Evolutionary conservation across 2,797 vertebrate genomes (phyloP).

Genomic region (Melanotaenia pygmaea): DNA sequence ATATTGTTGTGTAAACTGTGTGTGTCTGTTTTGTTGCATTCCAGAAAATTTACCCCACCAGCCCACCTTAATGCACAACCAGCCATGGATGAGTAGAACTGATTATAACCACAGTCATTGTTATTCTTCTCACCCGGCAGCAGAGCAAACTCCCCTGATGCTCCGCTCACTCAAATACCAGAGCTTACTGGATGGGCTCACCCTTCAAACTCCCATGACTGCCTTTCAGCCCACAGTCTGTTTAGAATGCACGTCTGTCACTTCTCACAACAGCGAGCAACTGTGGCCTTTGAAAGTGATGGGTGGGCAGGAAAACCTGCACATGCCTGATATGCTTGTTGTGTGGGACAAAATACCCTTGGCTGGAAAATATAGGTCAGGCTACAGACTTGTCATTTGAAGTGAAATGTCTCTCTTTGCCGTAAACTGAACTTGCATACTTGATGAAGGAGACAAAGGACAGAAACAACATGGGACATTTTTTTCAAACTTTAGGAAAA

Average conservation of each 20-base stretch:
- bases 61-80: slow-evolving; percentile 36
- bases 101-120: slow-evolving; percentile 68
- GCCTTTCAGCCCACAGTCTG: slow-evolving; percentile 47
- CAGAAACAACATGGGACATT: too few species aligned
- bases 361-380: slow-evolving; percentile 46
- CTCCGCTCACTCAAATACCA: slow-evolving; percentile 62
- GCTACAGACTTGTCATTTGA: slow-evolving; percentile 4
- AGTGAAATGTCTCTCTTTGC: background rate
- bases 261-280: slow-evolving; percentile 49
- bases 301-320: slow-evolving; percentile 49
- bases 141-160: slow-evolving; percentile 45
- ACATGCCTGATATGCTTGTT: slow-evolving; percentile 43
- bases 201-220: slow-evolving; percentile 25
- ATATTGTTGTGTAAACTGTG: background rate
- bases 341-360: slow-evolving; percentile 30
- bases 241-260: slow-evolving; percentile 53
- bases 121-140: slow-evolving; percentile 67
- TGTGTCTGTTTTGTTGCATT: slow-evolving; percentile 27
- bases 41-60: slow-evolving; percentile 12
- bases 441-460: background rate
- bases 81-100: slow-evolving; percentile 42
- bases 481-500: too few species aligned
- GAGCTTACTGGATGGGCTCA: slow-evolving; percentile 40
- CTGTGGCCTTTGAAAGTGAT: slow-evolving; percentile 46
- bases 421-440: background rate